phyloP scores from a whole-genome alignment of 2,888 invertebrate species.

The Nezara viridula region DNA sequence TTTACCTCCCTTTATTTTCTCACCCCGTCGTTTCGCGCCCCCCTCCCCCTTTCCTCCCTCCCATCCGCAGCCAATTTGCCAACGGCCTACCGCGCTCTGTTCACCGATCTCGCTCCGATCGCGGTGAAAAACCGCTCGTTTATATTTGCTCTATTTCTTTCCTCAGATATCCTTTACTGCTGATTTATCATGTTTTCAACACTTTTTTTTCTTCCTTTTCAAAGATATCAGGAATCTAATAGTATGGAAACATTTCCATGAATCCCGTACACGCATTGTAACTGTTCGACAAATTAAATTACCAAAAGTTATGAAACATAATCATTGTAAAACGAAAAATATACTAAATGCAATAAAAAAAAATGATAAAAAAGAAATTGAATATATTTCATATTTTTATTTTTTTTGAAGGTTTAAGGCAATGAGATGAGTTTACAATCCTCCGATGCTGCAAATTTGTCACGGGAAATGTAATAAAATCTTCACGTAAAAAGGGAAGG shows the following conservation, averaged over 20 bases:
- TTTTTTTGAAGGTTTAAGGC: too few relatives aligned
- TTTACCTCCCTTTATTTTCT: conserved; percentile 46
- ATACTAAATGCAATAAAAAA: too few relatives aligned
- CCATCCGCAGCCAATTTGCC: conserved; percentile 31
- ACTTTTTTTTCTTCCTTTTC: neutral
- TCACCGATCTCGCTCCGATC: neutral
- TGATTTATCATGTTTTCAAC: neutral
- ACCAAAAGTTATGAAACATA: too few relatives aligned
- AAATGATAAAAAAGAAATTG: too few relatives aligned
- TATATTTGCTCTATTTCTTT: neutral
- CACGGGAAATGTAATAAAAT: too few relatives aligned
- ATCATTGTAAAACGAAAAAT: too few relatives aligned
- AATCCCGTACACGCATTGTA: too few relatives aligned
- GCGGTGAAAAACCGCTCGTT: conserved; percentile 1
- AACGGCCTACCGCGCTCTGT: conserved; percentile 12
- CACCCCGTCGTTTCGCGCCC: conserved; percentile 25
- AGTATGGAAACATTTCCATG: neutral
- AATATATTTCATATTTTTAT: too few relatives aligned
- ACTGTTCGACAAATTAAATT: too few relatives aligned
- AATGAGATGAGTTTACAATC: too few relatives aligned
- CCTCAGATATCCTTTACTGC: neutral
- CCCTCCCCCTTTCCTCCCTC: neutral
- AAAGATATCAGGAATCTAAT: neutral
- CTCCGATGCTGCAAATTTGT: too few relatives aligned
- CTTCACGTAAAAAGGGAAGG: too few relatives aligned